These are phyloP conservation scores for Thryonomys swinderianus DNA, from an alignment of 2,113 vertebrate genomes.

Conservation along the genomic window DNA sequence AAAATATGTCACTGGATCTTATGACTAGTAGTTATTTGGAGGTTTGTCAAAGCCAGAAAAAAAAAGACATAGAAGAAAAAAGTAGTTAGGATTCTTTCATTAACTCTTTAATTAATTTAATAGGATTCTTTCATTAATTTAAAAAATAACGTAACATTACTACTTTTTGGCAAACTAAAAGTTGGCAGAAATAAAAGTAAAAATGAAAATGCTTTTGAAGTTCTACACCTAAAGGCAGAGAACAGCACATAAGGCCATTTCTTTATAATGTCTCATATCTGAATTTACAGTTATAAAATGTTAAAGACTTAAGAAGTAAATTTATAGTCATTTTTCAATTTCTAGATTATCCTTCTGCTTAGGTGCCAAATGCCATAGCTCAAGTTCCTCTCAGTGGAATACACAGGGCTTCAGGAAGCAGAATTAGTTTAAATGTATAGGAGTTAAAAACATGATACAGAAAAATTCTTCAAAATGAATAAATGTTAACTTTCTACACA, in stretches of 20 bases:
- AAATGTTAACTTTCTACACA: not conserved
- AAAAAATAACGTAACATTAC: not conserved
- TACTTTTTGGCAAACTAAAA: constrained; percentile 19
- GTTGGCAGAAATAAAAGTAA: not conserved
- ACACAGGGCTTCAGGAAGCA: not conserved
- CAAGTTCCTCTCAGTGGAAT: not conserved
- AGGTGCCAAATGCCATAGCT: not conserved
- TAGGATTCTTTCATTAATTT: constrained; percentile 16
- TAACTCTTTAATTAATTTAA: constrained; percentile 28
- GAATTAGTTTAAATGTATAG: not conserved
- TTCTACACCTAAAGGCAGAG: not conserved
- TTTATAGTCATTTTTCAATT: constrained; percentile 3
- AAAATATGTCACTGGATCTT: not conserved
- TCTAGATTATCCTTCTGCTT: not conserved
- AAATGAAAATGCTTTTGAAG: not conserved
- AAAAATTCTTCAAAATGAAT: not conserved
- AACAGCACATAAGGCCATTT: not conserved
- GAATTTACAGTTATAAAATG: not conserved
- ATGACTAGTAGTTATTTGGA: not conserved
- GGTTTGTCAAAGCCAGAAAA: constrained; percentile 9
- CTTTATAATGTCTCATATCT: not conserved
- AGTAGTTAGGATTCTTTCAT: not conserved
- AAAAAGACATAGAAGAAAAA: constrained; percentile 27
- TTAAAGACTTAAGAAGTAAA: not conserved
- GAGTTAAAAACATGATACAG: not conserved